Base-by-base conservation (phyloP, 2,113 vertebrate genomes). In the Oreochromis spilurus region DNA sequence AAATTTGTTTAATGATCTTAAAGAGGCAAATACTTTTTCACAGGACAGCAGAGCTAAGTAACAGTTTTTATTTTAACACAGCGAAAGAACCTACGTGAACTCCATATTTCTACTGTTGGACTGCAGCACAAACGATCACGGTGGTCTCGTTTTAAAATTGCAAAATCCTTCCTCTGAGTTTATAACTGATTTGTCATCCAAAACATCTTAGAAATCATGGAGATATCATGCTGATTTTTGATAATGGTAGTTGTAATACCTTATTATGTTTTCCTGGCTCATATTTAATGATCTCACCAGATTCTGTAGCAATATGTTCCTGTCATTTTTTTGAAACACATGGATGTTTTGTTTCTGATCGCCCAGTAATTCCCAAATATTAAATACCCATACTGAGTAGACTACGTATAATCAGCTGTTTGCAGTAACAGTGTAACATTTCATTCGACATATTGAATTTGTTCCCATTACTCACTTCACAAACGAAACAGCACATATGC, bases 1-100 rank as follows among this genome's bases (percentile, higher is more conserved):
- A 45, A 70, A 26, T 72, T 3, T 10, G 40, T 72, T 72, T 72
- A 45, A 72, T 7, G 38, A 72, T 72, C 1, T 72, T 43, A 72
- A 26, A 72, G 24, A 16, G 21, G 21, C 21, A 45, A 26, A 72
- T 17, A 17, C 14, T 1, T 26, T 72, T 45, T 26, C 13, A 29
- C 3, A 7, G 21, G 40, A 72, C 5, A 24, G n/a, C n/a, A n/a
- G n/a, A n/a, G n/a, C n/a, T n/a, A n/a, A n/a, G n/a, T n/a, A n/a
- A n/a, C n/a, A n/a, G n/a, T n/a, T n/a, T n/a, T n/a, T n/a, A n/a
- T n/a, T n/a, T n/a, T n/a, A n/a, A n/a, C n/a, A n/a, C n/a, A n/a
- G n/a, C n/a, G n/a, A n/a, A n/a, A n/a, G n/a, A n/a, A n/a, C 24
- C 17, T n/a, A 0, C 0, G 0, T 83, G 48, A 54, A 3, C 17